Evolutionary conservation across 2,888 invertebrate genomes (phyloP).

Genomic region (Scaptomyza reducta): DNA sequence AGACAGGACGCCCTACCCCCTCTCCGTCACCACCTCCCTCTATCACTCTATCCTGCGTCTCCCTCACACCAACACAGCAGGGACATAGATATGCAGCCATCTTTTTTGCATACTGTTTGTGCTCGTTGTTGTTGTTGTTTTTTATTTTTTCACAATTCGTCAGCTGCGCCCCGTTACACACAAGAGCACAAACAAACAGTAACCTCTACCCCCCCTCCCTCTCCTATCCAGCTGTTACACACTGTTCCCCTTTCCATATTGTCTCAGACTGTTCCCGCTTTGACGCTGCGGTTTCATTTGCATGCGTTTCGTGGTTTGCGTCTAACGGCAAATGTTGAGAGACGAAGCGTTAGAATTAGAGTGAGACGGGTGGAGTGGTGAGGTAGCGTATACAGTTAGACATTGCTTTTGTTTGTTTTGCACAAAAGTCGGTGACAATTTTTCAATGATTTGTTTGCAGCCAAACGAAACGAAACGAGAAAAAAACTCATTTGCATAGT

Average conservation of each 20-base stretch:
- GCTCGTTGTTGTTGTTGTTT: constrained; percentile 48
- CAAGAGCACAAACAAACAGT: constrained; percentile 27
- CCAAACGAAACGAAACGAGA: constrained; percentile 22
- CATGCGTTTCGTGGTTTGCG: constrained; percentile 74
- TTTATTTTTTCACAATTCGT: constrained; percentile 80
- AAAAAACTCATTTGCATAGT: constrained; percentile 76
- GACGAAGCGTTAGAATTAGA: not conserved
- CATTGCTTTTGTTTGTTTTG: constrained; percentile 41
- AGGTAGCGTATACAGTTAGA: not conserved
- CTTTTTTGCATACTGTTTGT: constrained; percentile 3
- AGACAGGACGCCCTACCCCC: constrained; percentile 9
- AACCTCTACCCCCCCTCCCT: constrained; percentile 2
- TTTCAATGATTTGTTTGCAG: constrained; percentile 80
- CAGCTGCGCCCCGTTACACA: constrained; percentile 74
- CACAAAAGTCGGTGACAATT: constrained; percentile 78
- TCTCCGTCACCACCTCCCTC: not conserved
- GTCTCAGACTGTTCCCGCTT: constrained; percentile 1
- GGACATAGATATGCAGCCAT: constrained; percentile 28
- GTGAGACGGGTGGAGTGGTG: not conserved
- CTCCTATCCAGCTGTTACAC: constrained; percentile 2
- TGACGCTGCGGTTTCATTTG: constrained; percentile 75
- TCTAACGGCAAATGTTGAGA: constrained; percentile 57
- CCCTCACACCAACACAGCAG: not conserved
- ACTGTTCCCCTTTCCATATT: constrained; percentile 3
- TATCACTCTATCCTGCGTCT: too few relatives aligned